These are phyloP conservation scores for Valencia hispanica DNA, from an alignment of 2,797 vertebrate genomes.

Conservation along the genomic window DNA sequence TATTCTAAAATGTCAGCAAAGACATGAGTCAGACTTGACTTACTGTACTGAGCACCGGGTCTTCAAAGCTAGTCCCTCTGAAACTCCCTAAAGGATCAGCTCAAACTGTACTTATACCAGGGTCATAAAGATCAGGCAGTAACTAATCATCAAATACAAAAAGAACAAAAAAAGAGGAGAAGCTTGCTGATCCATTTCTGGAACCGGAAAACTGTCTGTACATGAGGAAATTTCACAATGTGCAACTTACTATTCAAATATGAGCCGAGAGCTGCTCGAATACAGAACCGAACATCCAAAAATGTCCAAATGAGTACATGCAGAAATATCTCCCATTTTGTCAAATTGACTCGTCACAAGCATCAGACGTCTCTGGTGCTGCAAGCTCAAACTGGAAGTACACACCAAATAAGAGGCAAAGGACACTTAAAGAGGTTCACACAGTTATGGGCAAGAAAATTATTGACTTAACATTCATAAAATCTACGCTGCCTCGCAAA, in stretches of 20 bases:
- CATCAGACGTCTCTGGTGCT: background rate
- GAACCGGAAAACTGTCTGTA: background rate
- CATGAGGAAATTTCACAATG: background rate
- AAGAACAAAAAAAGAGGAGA: background rate
- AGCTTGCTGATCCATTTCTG: background rate
- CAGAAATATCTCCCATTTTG: background rate
- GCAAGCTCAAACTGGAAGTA: background rate
- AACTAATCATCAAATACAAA: conserved; percentile 7
- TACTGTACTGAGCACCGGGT: background rate
- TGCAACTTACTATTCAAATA: background rate
- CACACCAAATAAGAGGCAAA: background rate
- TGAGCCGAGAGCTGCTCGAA: background rate
- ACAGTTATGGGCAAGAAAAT: background rate
- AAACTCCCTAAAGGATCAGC: background rate
- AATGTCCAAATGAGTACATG: background rate
- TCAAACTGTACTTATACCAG: background rate
- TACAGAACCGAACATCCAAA: background rate
- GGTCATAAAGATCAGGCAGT: background rate
- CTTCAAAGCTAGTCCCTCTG: background rate
- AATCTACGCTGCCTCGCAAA: background rate
- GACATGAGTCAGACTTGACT: background rate
- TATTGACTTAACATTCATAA: background rate
- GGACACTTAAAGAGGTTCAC: background rate
- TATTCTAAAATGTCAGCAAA: background rate
- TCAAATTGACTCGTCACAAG: background rate